Percentiles rank a stretch among this genome's conserved stretches.
phyloP scores from a whole-genome alignment of 53 echinoderm and acorn worm species.

The Glandiceps talaboti region DNA sequence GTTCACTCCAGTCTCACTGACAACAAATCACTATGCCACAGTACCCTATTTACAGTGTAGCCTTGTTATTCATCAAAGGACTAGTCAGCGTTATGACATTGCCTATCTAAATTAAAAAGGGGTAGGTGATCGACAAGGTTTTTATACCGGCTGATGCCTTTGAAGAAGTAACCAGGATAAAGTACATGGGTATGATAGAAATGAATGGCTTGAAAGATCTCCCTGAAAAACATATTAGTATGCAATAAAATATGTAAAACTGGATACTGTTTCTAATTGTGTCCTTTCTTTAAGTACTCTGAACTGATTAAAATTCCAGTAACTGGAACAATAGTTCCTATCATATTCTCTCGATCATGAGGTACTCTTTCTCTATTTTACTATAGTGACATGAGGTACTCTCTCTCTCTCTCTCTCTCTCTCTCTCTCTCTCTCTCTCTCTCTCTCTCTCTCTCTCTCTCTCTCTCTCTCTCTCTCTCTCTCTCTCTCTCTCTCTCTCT shows the following conservation, averaged over 20 bases:
- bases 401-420: background rate
- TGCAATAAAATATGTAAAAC: too few species aligned
- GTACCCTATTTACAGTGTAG: background rate
- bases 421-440: background rate
- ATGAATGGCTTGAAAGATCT: background rate
- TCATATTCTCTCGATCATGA: too few species aligned
- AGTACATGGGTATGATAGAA: background rate
- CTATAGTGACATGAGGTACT: too few species aligned
- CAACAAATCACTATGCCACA: background rate
- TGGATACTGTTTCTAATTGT: too few species aligned
- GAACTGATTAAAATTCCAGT: too few species aligned
- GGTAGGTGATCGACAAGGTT: constrained; percentile 15
- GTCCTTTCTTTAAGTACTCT: too few species aligned
- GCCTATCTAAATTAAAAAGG: constrained; percentile 10
- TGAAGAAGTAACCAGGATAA: background rate
- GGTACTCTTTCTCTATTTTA: too few species aligned
- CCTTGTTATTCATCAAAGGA: background rate
- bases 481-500: constrained; percentile 1
- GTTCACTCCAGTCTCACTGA: too few species aligned
- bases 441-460: background rate
- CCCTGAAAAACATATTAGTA: too few species aligned
- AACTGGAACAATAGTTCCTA: too few species aligned
- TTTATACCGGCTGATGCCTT: background rate
- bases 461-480: background rate
- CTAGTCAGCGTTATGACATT: constrained; percentile 10